Base-by-base conservation (phyloP, 1,140 invertebrate genomes). In the Pogonomyrmex barbatus region DNA sequence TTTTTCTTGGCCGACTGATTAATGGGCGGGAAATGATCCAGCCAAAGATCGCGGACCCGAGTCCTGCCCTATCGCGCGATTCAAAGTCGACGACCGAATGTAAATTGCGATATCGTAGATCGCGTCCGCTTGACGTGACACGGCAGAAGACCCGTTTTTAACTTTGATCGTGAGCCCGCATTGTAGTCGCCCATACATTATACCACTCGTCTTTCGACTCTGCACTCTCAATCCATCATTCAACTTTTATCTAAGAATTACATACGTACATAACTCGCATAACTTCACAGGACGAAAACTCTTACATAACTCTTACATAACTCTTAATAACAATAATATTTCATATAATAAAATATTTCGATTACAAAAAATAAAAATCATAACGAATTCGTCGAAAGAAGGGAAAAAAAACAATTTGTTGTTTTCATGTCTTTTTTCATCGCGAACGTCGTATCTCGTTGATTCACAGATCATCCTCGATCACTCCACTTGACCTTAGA, bases 1-100 rank as follows among this genome's bases (percentile, higher is more conserved):
- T 85, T 85, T 78, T 52, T 85, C 58, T 78, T 39, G 50, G 33
- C 47, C 47, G 50, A 42, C 47, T 78, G 73, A 85, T 85, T 85
- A 85, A 85, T 85, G 60, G 30, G 58, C 58, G 33, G 50, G 30
- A 62, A 85, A 10, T 6, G 54, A 79, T 67, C 47, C 79, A 30
- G 2, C 52, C 54, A 70, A 58, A 73, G 60, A 85, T 63, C 47
- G 58, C 73, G 36, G 47, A 54, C 17, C 42, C 36, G 73, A 77
- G 54, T 63, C 60, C 58, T 8, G 45, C 9, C 47, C 30, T 62
- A 84, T 78, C 82, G 70, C 58, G 36, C 73, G 73, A 45, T 58
- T 73, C 58, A 63, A 63, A 75, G 52, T 42, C 54, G 24, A 84
- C 58, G 33, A 42, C 30, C 42, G 24, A 33, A 78, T 85, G 47